Base-by-base conservation (phyloP, 92 coral and sea anemone genomes). In the Phenganax stokvisi region DNA sequence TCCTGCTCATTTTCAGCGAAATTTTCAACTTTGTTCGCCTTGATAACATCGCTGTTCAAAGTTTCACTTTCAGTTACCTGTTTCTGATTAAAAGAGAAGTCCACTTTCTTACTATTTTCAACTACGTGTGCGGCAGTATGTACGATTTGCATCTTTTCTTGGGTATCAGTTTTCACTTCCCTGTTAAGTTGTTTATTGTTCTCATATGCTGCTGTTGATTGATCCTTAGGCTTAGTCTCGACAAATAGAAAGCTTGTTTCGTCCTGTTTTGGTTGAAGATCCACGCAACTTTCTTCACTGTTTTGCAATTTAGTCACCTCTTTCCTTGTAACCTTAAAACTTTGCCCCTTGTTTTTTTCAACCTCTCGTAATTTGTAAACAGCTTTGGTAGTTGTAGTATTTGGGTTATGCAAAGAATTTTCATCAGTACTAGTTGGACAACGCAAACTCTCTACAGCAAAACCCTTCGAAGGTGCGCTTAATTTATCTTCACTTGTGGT, bases 331-430 rank as follows among this genome's bases (percentile, higher is more conserved):
- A 64, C 83, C 16, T 58, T 79, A 65, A 51, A 79, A 30, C 30
- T 52, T 10, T 64, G 47, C 31, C 10, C 81, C 17, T 58, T 27
- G 53, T 10, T 57, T 59, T 73, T 53, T 29, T 73, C 30, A 0
- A 73, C 72, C 27, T 79, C 57, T 10, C 60, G 63, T 37, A 79
- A 12, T 79, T 65, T 79, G 74, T 79, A 63, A 79, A 79, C 74
- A 47, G 60, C 63, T 37, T 37, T 37, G 17, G 53, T 65, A 25
- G 29, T 51, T 61, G 81, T 77, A 16, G 71, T 30, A 77, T 77
- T 59, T 55, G 62, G 12, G 37, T 11, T 60, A 77, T 60, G 58
- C 47, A 31, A 51, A 61, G 72, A 67, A 52, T 64, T 51, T 31
- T 51, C 59, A 6, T 0, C 59, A 13, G 7, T 9, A 68, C 61